Conservation (phyloP, 2,113 vertebrate genomes). For the Hystrix brachyura region DNA sequence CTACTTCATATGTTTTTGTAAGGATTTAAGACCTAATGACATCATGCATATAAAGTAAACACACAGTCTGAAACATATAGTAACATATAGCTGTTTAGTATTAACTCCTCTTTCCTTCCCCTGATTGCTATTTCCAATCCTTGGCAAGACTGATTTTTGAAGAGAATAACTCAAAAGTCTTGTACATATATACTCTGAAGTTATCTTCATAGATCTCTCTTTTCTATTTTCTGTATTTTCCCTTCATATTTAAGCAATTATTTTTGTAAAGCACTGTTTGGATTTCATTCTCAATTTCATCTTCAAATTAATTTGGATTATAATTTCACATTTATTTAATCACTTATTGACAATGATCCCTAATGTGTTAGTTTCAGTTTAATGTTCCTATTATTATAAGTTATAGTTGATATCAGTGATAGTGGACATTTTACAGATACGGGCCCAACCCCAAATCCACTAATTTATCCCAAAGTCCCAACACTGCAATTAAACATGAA, state of each 20-base stretch:
- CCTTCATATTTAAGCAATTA: background rate
- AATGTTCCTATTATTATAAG: background rate
- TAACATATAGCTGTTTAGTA: background rate
- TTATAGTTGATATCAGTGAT: background rate
- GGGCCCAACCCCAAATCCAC: background rate
- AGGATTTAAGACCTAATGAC: background rate
- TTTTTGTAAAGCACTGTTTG: background rate
- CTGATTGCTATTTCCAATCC: background rate
- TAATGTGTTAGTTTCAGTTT: background rate
- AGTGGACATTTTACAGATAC: background rate
- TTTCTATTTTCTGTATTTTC: constrained; percentile 12
- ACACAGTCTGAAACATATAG: background rate
- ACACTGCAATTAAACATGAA: background rate
- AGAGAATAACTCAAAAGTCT: background rate
- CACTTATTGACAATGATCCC: background rate
- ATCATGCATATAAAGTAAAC: background rate
- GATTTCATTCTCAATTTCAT: background rate
- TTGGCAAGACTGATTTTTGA: background rate
- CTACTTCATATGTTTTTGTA: background rate
- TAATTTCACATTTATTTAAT: constrained; percentile 5
- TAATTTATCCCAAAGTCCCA: background rate
- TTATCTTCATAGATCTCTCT: background rate
- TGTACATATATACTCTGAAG: background rate
- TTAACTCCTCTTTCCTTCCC: background rate
- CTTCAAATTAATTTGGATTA: constrained; percentile 1